phyloP scores from a whole-genome alignment of 2,113 vertebrate genomes.

The Hiodon alosoides region DNA sequence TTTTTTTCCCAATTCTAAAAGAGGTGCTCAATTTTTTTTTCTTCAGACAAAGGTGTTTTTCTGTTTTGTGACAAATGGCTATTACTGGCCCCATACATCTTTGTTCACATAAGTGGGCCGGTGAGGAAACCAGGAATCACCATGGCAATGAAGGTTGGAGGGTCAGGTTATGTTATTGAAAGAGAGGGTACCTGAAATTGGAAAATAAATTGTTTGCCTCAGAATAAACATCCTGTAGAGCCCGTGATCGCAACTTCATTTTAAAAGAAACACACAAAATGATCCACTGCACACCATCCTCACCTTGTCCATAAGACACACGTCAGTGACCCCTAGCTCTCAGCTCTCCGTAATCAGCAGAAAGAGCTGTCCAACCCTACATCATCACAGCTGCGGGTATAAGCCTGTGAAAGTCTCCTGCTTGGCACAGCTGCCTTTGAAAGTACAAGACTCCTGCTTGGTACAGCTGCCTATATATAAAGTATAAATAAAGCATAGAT shows the following conservation, averaged over 20 bases:
- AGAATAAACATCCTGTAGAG: neutral
- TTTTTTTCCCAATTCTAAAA: neutral
- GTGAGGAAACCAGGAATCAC: slow-evolving; percentile 15
- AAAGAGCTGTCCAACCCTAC: no score
- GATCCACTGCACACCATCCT: neutral
- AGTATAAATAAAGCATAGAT: no score
- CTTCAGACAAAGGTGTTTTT: slow-evolving; percentile 12
- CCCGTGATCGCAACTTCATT: no score
- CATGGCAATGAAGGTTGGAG: slow-evolving; percentile 11
- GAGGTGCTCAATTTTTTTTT: neutral
- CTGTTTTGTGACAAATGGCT: slow-evolving; percentile 12
- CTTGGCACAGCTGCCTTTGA: no score
- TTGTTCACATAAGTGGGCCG: slow-evolving; percentile 11
- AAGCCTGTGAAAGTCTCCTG: no score
- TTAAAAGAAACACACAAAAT: neutral
- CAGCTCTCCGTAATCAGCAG: neutral
- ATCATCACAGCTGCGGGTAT: no score
- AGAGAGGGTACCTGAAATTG: slow-evolving; percentile 1
- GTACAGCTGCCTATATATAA: no score
- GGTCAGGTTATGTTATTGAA: slow-evolving; percentile 13
- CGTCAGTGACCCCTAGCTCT: neutral
- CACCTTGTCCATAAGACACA: neutral
- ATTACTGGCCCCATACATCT: neutral
- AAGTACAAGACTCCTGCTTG: no score
- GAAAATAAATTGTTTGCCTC: slow-evolving; percentile 15